Evolutionary conservation across 2,113 vertebrate species (phyloP).

Genomic region (Calypte anna): DNA sequence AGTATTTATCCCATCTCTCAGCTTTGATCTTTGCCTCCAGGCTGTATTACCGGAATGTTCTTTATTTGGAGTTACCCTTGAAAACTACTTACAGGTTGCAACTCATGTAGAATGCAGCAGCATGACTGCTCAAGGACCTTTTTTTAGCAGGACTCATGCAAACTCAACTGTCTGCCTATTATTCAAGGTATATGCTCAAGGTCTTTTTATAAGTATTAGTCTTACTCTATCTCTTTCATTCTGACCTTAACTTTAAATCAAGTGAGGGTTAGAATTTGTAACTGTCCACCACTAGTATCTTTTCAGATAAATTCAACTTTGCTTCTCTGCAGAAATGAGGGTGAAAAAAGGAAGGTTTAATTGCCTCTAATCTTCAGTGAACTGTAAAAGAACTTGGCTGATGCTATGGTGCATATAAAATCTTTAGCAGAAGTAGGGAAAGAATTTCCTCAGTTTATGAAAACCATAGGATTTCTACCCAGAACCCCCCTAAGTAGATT

Average conservation of each 20-base stretch:
- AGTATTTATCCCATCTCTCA: conserved; percentile 49
- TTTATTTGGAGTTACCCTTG: conserved; percentile 72
- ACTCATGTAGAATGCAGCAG: conserved; percentile 50
- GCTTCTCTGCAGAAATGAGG: not conserved
- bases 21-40: conserved; percentile 59
- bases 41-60: conserved; percentile 27
- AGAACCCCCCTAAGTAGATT: not conserved
- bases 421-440: not conserved
- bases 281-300: not conserved
- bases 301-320: not conserved
- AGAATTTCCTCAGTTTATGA: not conserved
- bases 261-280: not conserved
- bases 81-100: conserved; percentile 67
- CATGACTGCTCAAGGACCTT: conserved; percentile 50
- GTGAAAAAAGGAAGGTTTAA: not conserved
- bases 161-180: conserved; percentile 25
- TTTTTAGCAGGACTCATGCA: conserved; percentile 31
- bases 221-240: not conserved
- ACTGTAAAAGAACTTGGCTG: not conserved
- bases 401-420: not conserved
- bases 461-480: not conserved
- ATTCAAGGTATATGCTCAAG: conserved; percentile 48
- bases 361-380: not conserved
- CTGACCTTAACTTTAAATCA: conserved; percentile 30
- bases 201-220: not conserved